Evolutionary conservation across 2,797 vertebrate species (phyloP), one percentile per base, ranked within the genome.

Genomic region (Clarias laeviceps): DNA sequence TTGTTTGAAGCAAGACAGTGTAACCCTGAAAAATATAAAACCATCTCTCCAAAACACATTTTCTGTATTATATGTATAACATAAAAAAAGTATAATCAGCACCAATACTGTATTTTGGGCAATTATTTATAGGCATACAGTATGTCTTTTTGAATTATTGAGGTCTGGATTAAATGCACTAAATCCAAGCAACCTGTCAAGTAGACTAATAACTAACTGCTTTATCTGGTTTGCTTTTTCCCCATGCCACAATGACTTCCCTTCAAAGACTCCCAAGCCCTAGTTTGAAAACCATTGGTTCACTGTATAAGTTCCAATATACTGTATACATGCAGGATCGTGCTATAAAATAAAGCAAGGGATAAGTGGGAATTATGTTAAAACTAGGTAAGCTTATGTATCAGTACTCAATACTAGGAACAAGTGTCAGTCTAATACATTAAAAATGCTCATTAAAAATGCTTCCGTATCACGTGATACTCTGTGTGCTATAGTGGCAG

Each of bases 381-480:
- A 15, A 24, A 37, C 32, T 9, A 62, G 2, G 8, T 3, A 50
- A 50, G 45, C 45, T 50, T 50, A n/a, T 24, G 12, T 37, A 61
- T n/a, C 14, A 50, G 61, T 18, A 34, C 45, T 1, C 22, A 45
- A 0, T 18, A 27, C 37, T 27, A 37, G 24, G 32, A 29, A 29
- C 59, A 5, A 9, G 34, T 65, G 65, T 80, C 78, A 65, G 37
- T 50, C 15, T 65, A 40, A 65, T 18, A 5, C 56, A 79, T 45
- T 45, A 45, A 45, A 7, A 57, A n/a, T 8, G 15, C 78, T 80
- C 78, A 80, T 80, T 80, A 65, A 65, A 80, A 80, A 80, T 80
- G n/a, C 62, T 65, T 50, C n/a, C 61, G 5, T 65, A 50, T 8
- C 40, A 80, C 5, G 40, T 65, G 78, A 66, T 80, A 65, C 61